Base-by-base conservation (phyloP, 2,888 invertebrate genomes). In the Cerastis leucographa region DNA sequence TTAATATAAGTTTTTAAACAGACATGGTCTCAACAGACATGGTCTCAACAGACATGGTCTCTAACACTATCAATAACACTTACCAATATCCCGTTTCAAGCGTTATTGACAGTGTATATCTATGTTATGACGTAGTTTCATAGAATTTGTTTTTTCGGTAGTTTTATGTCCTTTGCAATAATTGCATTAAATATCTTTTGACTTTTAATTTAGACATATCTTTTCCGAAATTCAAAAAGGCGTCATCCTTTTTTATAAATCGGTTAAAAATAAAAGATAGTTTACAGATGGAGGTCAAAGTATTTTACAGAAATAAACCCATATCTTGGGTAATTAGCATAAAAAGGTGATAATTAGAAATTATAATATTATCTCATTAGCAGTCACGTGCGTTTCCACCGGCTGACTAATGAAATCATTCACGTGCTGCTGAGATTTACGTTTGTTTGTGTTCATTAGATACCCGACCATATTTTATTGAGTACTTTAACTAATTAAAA, bases 311-410 rank as follows among this genome's bases (percentile, higher is more conserved):
- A 68, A 64, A 64, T 49, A 68, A 44, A 56, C 64, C n/a, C 17
- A 49, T 44, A 66, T n/a, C 1, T 44, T 5, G n/a, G 0, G 1
- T 19, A 61, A 74, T 74, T 46, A 71, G 8, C 74, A 74, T 80
- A 51, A 80, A 70, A 73, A 67, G 19, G 40, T 40, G 29, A 78
- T 40, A 49, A 68, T 72, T 84, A 84, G 80, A 80, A 84, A 81
- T 84, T 51, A 64, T 83, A 66, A 56, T 56, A 40, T 68, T 44
- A 54, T 35, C 44, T 71, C 44, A 44, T 64, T 67, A 25, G 35
- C n/a, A 35, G 19, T 54, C 84, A 84, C 81, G 80, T 84, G 56
- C 40, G 44, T 9, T 3, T 56, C 42, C 66, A 62, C 42, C 46
- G 51, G 46, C 22, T 80, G 25, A 3, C 35, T n/a, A 17, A 42